Evolutionary conservation across 1,140 invertebrate genomes (phyloP).

Genomic region (Zophobas atratus): DNA sequence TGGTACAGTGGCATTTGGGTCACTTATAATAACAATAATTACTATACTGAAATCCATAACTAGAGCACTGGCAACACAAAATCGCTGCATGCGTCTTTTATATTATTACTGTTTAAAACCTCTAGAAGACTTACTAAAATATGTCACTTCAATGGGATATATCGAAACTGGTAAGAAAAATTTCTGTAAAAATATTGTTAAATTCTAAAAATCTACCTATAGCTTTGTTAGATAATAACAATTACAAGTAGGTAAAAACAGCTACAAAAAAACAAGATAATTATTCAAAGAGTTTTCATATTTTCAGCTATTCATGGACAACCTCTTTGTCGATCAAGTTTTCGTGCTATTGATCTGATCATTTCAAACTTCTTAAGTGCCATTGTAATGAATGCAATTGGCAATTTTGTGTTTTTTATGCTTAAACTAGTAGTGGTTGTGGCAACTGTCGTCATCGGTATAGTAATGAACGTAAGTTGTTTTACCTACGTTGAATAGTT

Average conservation of each 20-base stretch:
- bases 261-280: too few relatives aligned
- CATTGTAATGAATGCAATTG: slow-evolving; percentile 40
- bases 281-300: background rate
- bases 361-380: slow-evolving; percentile 44
- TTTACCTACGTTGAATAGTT: too few relatives aligned
- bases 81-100: slow-evolving; percentile 19
- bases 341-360: slow-evolving; percentile 43
- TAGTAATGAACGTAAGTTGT: slow-evolving; percentile 37
- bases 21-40: slow-evolving; percentile 33
- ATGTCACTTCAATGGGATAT: slow-evolving; percentile 48
- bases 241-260: too few relatives aligned
- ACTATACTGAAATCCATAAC: slow-evolving; percentile 21
- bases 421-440: slow-evolving; percentile 29
- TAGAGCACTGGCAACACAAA: slow-evolving; percentile 8
- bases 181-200: too few relatives aligned
- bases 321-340: slow-evolving; percentile 40
- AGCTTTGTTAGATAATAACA: too few relatives aligned
- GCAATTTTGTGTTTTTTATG: slow-evolving; percentile 43
- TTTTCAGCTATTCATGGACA: slow-evolving; percentile 49
- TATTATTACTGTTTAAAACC: slow-evolving; percentile 17
- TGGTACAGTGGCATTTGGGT: slow-evolving; percentile 46
- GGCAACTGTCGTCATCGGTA: slow-evolving; percentile 19
- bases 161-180: slow-evolving; percentile 39
- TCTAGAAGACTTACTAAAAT: slow-evolving; percentile 39
- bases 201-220: background rate